These are phyloP conservation scores for human (Homo sapiens) DNA, from an alignment of 2,113 vertebrate genomes.

Conservation along the genomic window DNA sequence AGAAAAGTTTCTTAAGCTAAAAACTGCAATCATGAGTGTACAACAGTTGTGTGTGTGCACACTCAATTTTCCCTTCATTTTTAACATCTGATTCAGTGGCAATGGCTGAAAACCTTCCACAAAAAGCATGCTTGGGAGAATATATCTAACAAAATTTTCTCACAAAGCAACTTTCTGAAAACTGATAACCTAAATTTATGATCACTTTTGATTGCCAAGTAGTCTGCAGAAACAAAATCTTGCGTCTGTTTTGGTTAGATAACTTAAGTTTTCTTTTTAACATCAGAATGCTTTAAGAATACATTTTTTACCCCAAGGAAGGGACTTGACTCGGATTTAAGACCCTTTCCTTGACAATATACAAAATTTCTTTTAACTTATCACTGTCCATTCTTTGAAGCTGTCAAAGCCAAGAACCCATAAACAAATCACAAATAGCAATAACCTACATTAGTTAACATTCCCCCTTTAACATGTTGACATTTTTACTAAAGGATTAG, in stretches of 20 bases:
- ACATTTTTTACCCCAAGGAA: conserved; percentile 74
- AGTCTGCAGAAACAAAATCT: conserved; percentile 81
- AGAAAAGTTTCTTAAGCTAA: conserved; percentile 40
- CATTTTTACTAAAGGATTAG: conserved; percentile 80
- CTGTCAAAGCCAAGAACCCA: conserved; percentile 81
- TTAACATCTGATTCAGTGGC: conserved; percentile 37
- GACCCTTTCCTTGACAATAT: conserved; percentile 74
- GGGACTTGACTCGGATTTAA: conserved; percentile 63
- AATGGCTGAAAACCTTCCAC: conserved; percentile 60
- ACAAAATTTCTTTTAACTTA: conserved; percentile 72
- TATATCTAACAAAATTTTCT: conserved; percentile 59
- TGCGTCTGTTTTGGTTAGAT: conserved; percentile 74
- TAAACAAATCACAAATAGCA: conserved; percentile 81
- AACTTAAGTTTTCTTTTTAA: conserved; percentile 67
- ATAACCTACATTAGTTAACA: conserved; percentile 79
- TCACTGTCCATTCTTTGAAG: conserved; percentile 76
- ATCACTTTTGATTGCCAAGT: conserved; percentile 74
- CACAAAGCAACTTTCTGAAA: conserved; percentile 70
- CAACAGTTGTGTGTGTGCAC: conserved; percentile 50
- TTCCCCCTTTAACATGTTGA: conserved; percentile 79
- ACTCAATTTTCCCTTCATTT: conserved; percentile 57
- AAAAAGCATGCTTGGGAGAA: conserved; percentile 58
- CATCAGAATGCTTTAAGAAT: conserved; percentile 71
- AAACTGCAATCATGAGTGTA: not conserved
- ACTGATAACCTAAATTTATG: conserved; percentile 64